Evolutionary conservation across 2,888 invertebrate species (phyloP).

Genomic region (Falcaria lacertinaria): DNA sequence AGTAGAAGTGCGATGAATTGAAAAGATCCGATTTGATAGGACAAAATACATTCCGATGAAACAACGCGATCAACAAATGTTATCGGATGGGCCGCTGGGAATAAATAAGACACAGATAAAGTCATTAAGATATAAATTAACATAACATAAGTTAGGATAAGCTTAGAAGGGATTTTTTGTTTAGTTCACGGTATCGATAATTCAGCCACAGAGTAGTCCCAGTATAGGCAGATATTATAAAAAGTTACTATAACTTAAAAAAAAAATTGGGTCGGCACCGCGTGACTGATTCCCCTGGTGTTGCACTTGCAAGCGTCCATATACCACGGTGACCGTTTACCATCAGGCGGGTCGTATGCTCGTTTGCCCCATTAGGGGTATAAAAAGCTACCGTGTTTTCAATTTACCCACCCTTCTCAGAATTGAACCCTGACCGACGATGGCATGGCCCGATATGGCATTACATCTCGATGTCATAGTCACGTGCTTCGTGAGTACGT

Average conservation of each 20-base stretch:
- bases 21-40: slow-evolving; percentile 57
- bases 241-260: too few species aligned
- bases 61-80: slow-evolving; percentile 36
- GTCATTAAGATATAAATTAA: not conserved
- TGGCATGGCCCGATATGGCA: not conserved
- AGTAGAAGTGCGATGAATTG: slow-evolving; percentile 61
- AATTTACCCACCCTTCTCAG: not conserved
- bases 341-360: too few species aligned
- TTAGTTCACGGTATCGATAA: not conserved
- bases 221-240: too few species aligned
- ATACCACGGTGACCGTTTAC: too few species aligned
- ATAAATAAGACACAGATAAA: slow-evolving; percentile 1
- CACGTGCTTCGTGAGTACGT: not conserved
- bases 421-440: not conserved
- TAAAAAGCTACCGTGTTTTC: not conserved
- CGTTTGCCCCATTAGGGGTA: too few species aligned
- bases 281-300: too few species aligned
- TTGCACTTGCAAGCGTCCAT: too few species aligned
- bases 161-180: not conserved
- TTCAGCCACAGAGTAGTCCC: not conserved
- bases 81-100: slow-evolving; percentile 10
- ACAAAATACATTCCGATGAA: slow-evolving; percentile 57
- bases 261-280: too few species aligned
- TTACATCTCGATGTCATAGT: not conserved
- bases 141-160: not conserved